These are phyloP conservation scores for Urocitellus parryii DNA, from an alignment of 2,113 vertebrate genomes.

Conservation along the genomic window DNA sequence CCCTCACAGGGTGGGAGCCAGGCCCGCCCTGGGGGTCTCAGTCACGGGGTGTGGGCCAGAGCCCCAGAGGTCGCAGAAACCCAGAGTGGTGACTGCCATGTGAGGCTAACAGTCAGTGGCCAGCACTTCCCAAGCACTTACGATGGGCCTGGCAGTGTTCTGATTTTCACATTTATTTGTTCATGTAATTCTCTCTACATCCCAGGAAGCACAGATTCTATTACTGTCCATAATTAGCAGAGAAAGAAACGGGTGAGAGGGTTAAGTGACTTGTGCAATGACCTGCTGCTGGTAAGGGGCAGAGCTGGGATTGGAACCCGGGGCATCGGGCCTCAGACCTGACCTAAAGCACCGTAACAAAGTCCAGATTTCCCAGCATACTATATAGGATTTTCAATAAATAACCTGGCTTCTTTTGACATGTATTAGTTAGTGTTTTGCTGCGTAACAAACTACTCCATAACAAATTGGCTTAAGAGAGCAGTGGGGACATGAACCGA, in stretches of 20 bases:
- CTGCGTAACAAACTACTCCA: background rate
- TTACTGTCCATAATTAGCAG: background rate
- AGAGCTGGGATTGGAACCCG: background rate
- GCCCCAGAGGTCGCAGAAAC: background rate
- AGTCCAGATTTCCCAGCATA: background rate
- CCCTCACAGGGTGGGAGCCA: background rate
- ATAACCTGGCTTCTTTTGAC: background rate
- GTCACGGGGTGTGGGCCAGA: background rate
- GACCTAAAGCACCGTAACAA: background rate
- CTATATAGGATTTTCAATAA: background rate
- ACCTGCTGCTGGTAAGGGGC: background rate
- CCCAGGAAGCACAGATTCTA: background rate
- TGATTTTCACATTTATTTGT: background rate
- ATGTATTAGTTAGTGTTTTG: background rate
- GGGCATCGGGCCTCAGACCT: background rate
- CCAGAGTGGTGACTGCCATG: background rate
- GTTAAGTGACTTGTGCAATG: background rate
- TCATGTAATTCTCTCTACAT: background rate
- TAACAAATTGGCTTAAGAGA: background rate
- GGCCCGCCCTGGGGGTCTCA: background rate
- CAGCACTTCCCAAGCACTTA: background rate
- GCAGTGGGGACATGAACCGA: background rate
- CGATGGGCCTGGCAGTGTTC: background rate
- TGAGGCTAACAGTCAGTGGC: background rate
- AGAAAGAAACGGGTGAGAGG: background rate